These are phyloP conservation scores for Microctenopoma steveboyesi DNA, from an alignment of 2,797 vertebrate genomes.

Conservation along the genomic window DNA sequence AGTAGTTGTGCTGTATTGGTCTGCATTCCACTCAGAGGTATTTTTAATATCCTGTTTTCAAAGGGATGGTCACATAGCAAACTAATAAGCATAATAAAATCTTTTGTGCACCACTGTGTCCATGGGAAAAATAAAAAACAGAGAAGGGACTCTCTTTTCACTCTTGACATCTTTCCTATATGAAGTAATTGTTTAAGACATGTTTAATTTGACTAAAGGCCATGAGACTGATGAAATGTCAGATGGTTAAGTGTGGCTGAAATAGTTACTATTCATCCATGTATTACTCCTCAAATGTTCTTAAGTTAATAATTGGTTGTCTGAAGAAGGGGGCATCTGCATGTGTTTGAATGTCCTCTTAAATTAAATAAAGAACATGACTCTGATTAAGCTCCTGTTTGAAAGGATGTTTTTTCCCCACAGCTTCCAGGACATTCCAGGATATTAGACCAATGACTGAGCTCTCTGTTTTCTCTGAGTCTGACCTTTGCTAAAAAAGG, in stretches of 20 bases:
- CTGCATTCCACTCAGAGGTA: neutral
- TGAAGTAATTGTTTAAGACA: neutral
- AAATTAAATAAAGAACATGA: slow-evolving; percentile 85
- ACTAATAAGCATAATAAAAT: neutral
- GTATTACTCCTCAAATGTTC: slow-evolving; percentile 45
- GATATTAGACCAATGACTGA: slow-evolving; percentile 78
- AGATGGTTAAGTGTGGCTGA: slow-evolving; percentile 15
- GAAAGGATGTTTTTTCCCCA: slow-evolving; percentile 72
- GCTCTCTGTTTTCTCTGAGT: slow-evolving; percentile 73
- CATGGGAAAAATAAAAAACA: neutral
- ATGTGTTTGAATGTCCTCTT: slow-evolving; percentile 62
- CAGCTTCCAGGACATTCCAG: slow-evolving; percentile 81
- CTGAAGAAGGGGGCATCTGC: slow-evolving; percentile 66
- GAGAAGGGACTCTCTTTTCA: neutral
- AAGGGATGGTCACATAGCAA: neutral
- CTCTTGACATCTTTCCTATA: neutral
- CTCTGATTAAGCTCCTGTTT: slow-evolving; percentile 81
- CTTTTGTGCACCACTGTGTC: neutral
- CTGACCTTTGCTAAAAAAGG: slow-evolving; percentile 69
- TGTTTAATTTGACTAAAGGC: slow-evolving; percentile 18
- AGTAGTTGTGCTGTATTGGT: neutral
- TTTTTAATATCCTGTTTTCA: neutral
- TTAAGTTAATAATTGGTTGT: slow-evolving; percentile 66
- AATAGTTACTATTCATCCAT: slow-evolving; percentile 62
- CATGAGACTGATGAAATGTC: slow-evolving; percentile 13